These are phyloP conservation scores for Rotaria socialis DNA, from an alignment of 2,888 invertebrate genomes.

Conservation along the genomic window DNA sequence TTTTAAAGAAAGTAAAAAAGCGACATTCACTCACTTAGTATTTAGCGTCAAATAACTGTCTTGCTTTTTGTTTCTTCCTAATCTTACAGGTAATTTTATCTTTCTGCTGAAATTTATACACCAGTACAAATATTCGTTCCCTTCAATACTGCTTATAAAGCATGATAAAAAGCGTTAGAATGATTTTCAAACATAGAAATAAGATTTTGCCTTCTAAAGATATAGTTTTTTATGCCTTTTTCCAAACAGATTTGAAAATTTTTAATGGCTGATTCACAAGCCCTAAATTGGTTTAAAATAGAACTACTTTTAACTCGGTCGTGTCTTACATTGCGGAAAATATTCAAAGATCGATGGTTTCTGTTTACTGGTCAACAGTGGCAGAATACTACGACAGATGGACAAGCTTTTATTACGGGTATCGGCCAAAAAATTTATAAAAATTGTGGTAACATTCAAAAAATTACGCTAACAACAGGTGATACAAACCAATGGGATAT, in stretches of 20 bases:
- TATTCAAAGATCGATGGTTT: constrained; percentile 4
- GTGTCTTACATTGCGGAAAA: neutral
- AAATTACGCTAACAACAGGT: neutral
- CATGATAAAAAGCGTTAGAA: no score
- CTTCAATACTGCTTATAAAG: no score
- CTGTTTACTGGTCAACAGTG: neutral
- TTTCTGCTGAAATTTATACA: no score
- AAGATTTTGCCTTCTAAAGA: no score
- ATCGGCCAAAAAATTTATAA: neutral
- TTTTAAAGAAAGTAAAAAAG: no score
- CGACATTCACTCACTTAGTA: no score
- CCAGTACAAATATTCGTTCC: no score
- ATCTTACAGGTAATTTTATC: no score
- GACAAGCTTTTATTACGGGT: neutral
- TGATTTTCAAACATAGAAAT: no score
- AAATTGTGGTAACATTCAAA: neutral
- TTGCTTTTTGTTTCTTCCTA: no score
- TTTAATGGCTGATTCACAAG: neutral
- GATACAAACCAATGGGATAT: constrained; percentile 6
- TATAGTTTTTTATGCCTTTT: no score
- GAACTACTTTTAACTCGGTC: neutral
- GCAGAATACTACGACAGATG: neutral
- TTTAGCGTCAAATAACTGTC: no score
- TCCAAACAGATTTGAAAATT: neutral
- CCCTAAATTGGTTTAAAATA: constrained; percentile 6